A percentile compares a stretch with the other conserved stretches of the same genome.
These are phyloP conservation scores for Aythya baeri DNA, from an alignment of 2,113 vertebrate genomes.

Conservation along the genomic window DNA sequence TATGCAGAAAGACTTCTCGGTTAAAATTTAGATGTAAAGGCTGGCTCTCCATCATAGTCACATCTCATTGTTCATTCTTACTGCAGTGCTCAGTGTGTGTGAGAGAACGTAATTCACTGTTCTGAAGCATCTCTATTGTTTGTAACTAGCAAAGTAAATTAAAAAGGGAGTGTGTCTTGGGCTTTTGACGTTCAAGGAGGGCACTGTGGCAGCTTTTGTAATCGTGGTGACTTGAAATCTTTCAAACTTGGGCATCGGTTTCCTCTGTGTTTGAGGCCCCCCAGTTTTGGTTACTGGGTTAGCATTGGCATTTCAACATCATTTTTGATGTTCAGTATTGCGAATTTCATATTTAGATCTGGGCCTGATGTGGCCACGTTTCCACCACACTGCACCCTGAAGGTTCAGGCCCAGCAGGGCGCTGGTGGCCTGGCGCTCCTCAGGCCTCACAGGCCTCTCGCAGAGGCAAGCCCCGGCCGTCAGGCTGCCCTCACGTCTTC, in stretches of 20 bases:
- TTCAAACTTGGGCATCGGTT: neutral
- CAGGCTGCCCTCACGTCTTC: neutral
- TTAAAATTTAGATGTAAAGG: neutral
- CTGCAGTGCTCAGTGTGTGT: neutral
- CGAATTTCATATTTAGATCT: neutral
- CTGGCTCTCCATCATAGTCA: slow-evolving; percentile 26
- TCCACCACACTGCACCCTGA: too few relatives aligned
- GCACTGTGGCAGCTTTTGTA: neutral
- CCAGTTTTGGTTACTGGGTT: neutral
- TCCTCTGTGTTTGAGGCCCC: neutral
- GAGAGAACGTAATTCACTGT: neutral
- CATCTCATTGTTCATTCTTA: slow-evolving; percentile 43
- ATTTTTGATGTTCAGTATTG: neutral
- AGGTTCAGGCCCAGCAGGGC: accelerated
- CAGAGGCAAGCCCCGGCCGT: too few relatives aligned
- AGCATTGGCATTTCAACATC: neutral
- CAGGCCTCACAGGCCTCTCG: too few relatives aligned
- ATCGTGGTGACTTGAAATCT: neutral
- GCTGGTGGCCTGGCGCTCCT: neutral
- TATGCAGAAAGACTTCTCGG: neutral
- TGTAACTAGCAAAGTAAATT: slow-evolving; percentile 16
- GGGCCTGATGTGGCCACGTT: accelerated
- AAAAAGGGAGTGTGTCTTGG: neutral
- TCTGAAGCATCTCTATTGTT: slow-evolving; percentile 11
- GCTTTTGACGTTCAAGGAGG: neutral